phyloP scores from a whole-genome alignment of 2,888 invertebrate species.

The Hipparchia sbordonii region DNA sequence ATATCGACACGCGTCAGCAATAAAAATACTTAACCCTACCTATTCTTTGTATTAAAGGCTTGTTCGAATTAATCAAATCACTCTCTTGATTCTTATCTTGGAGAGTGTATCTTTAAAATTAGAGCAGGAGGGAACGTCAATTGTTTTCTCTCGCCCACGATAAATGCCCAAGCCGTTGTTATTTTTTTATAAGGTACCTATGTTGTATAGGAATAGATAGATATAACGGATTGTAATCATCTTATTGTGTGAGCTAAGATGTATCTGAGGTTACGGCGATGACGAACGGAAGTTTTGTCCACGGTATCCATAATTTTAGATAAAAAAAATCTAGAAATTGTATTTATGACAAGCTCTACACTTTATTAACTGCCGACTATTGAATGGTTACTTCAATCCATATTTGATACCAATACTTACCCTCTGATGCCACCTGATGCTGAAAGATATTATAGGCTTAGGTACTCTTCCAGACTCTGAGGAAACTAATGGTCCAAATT shows the following conservation, averaged over 20 bases:
- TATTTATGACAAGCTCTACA: no score
- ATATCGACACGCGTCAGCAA: conserved; percentile 80
- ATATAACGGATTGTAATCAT: conserved; percentile 82
- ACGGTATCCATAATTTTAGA: neutral
- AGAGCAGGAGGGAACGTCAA: conserved; percentile 77
- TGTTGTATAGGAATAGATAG: conserved; percentile 60
- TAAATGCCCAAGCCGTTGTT: conserved; percentile 66
- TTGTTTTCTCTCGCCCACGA: conserved; percentile 81
- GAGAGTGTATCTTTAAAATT: conserved; percentile 74
- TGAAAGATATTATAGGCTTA: no score
- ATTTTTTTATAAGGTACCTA: conserved; percentile 60
- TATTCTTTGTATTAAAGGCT: conserved; percentile 67
- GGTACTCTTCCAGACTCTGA: no score
- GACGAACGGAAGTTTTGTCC: conserved; percentile 50
- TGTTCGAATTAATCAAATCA: conserved; percentile 82
- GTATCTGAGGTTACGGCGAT: conserved; percentile 55
- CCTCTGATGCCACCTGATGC: no score
- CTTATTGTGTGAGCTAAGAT: conserved; percentile 79
- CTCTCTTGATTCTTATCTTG: conserved; percentile 67
- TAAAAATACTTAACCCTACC: conserved; percentile 74
- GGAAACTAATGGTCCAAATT: no score
- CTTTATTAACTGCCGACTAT: no score
- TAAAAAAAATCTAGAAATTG: no score
- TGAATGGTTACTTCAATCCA: no score
- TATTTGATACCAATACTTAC: no score